Evolutionary conservation across 2,113 vertebrate species (phyloP).

Genomic region (Vicugna pacos): DNA sequence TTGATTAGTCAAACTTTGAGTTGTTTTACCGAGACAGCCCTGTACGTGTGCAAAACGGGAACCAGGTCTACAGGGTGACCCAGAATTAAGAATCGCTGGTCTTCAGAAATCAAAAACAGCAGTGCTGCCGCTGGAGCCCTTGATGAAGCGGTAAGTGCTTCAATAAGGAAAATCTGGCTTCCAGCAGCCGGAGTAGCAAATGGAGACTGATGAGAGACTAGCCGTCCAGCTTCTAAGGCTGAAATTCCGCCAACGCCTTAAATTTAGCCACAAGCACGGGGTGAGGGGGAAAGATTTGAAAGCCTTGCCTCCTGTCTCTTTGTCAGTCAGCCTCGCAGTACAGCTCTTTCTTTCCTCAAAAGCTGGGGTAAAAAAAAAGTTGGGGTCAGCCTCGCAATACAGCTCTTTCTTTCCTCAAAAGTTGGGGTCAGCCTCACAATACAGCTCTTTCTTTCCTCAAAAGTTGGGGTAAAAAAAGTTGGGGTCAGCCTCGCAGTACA

Average conservation of each 20-base stretch:
- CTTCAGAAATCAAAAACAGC: background rate
- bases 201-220: background rate
- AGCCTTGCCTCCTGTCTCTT: background rate
- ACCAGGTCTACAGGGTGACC: background rate
- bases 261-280: background rate
- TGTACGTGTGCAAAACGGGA: rapidly evolving
- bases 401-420: too few species aligned
- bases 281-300: background rate
- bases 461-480: too few species aligned
- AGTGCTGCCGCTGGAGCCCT: background rate
- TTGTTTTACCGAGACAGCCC: background rate
- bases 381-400: too few species aligned
- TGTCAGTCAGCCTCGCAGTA: background rate
- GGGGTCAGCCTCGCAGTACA: background rate
- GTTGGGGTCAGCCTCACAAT: background rate
- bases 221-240: background rate
- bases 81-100: background rate
- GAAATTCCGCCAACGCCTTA: background rate
- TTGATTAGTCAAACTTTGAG: too few species aligned
- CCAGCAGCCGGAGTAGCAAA: background rate
- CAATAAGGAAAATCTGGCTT: background rate
- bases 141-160: background rate
- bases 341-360: background rate
- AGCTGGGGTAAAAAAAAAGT: background rate
- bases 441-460: too few species aligned